Conservation (phyloP, 2,113 vertebrate genomes). For the Perca fluviatilis region DNA sequence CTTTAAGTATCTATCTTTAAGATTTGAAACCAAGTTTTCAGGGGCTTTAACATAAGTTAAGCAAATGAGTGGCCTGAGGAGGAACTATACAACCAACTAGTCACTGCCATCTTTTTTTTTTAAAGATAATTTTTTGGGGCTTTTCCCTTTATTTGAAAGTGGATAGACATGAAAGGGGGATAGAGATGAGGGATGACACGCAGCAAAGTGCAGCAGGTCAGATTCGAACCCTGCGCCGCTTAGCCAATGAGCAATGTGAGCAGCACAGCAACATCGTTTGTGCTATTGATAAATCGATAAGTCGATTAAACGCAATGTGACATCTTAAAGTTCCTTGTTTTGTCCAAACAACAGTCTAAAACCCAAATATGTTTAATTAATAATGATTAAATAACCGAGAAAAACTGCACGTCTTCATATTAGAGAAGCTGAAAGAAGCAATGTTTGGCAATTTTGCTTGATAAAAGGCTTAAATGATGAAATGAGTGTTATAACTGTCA, state of each 20-base stretch:
- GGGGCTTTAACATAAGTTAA: not conserved
- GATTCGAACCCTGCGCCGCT: too few species aligned
- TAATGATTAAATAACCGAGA: not conserved
- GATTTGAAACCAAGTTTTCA: not conserved
- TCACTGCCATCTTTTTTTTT: not conserved
- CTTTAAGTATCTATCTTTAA: too few species aligned
- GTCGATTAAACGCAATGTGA: not conserved
- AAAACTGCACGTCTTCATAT: not conserved
- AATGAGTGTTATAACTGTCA: not conserved
- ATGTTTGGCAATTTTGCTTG: not conserved
- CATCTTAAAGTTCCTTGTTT: not conserved
- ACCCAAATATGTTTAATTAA: not conserved
- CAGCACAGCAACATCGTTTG: not conserved
- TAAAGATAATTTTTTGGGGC: too few species aligned
- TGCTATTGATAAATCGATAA: not conserved
- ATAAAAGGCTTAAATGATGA: not conserved
- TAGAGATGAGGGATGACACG: too few species aligned
- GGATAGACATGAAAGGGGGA: too few species aligned
- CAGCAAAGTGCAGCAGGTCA: too few species aligned
- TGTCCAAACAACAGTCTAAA: not conserved
- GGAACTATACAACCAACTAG: not conserved
- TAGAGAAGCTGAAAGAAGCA: too few species aligned
- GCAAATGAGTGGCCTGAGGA: not conserved
- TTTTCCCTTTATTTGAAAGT: too few species aligned
- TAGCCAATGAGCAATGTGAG: too few species aligned